Evolutionary conservation across 2,797 vertebrate species (phyloP).

Genomic region (Protosalanx chinensis): DNA sequence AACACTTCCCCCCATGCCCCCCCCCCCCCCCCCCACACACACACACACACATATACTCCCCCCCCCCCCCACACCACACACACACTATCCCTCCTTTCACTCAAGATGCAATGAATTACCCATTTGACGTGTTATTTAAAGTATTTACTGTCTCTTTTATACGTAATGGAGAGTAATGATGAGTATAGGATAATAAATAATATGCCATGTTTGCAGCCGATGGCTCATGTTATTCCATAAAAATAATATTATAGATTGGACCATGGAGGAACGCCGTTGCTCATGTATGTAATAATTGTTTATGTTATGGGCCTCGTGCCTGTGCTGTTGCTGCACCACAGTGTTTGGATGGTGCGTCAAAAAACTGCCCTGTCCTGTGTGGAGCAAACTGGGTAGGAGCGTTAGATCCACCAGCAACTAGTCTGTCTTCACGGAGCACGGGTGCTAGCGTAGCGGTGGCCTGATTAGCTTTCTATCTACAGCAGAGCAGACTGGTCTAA

Average conservation of each 20-base stretch:
- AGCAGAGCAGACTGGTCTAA: slow-evolving; percentile 68
- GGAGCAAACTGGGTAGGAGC: too few relatives aligned
- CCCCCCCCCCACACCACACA: slow-evolving; percentile 12
- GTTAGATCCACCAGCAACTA: too few relatives aligned
- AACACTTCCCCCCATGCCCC: not conserved
- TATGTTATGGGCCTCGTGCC: slow-evolving; percentile 23
- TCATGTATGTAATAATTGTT: slow-evolving; percentile 57
- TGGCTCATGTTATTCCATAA: slow-evolving; percentile 8
- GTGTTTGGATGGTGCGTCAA: slow-evolving; percentile 24
- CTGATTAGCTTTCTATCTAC: slow-evolving; percentile 76
- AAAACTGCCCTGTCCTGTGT: too few relatives aligned
- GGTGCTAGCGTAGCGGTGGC: slow-evolving; percentile 55
- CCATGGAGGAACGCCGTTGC: slow-evolving; percentile 35
- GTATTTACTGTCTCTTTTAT: slow-evolving; percentile 43
- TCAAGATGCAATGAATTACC: slow-evolving; percentile 45
- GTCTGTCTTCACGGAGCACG: slow-evolving; percentile 16
- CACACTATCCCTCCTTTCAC: slow-evolving; percentile 24
- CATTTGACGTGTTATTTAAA: slow-evolving; percentile 37
- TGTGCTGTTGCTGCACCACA: slow-evolving; percentile 8
- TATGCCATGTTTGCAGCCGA: slow-evolving; percentile 1
- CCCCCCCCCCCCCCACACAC: not conserved
- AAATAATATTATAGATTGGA: slow-evolving; percentile 13
- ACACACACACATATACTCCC: not conserved
- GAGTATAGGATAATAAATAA: slow-evolving; percentile 18
- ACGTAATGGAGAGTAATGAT: slow-evolving; percentile 45